Percentiles rank a stretch among this genome's conserved stretches.
Conservation (phyloP, 1,140 invertebrate genomes). For the Atta cephalotes region DNA sequence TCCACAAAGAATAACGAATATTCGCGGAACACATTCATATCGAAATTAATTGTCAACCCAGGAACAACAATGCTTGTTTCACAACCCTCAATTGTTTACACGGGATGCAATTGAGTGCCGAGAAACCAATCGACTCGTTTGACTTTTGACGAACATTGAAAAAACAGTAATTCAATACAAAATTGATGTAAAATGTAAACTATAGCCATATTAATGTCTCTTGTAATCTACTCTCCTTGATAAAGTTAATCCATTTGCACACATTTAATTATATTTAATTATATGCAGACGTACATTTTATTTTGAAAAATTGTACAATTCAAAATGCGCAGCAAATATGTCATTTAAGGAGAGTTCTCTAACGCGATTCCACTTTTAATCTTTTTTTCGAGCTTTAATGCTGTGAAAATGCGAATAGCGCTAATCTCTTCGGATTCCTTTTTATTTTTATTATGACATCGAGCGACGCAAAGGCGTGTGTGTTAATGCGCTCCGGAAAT, state of each 20-base stretch:
- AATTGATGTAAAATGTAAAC: background rate
- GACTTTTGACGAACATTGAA: background rate
- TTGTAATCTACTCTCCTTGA: background rate
- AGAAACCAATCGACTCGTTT: background rate
- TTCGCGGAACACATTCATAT: background rate
- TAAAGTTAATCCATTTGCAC: background rate
- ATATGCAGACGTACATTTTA: background rate
- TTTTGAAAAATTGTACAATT: background rate
- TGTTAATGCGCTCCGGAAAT: conserved; percentile 36
- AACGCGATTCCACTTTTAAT: background rate
- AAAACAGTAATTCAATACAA: background rate
- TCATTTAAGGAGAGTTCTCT: background rate
- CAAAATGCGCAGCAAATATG: background rate
- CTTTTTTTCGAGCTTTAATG: background rate
- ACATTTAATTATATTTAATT: background rate
- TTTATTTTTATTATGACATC: conserved; percentile 16
- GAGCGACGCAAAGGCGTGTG: background rate
- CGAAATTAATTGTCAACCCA: background rate
- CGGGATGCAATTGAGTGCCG: background rate
- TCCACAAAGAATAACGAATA: conserved; percentile 10
- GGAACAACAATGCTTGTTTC: background rate
- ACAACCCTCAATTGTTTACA: background rate
- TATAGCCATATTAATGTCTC: background rate
- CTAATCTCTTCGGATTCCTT: background rate
- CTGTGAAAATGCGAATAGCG: background rate